Evolutionary conservation across 2,888 invertebrate species (phyloP).

Genomic region (Papilio demoleus): DNA sequence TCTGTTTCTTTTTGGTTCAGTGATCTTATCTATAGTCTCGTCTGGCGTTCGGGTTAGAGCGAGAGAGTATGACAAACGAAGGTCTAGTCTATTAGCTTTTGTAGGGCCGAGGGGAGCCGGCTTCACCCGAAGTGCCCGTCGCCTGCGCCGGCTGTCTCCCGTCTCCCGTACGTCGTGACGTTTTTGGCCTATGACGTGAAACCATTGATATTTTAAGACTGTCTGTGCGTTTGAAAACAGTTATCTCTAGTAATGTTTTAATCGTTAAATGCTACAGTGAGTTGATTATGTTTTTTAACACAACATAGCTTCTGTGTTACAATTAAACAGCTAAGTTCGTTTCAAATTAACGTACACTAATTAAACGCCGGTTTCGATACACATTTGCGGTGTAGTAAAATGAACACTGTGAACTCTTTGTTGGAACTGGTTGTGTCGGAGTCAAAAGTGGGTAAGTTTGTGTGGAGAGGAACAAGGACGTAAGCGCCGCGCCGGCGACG

Average conservation of each 20-base stretch:
- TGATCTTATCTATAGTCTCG: constrained; percentile 72
- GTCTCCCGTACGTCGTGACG: constrained; percentile 57
- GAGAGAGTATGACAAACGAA: constrained; percentile 52
- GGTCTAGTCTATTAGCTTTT: constrained; percentile 50
- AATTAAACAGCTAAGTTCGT: constrained; percentile 37
- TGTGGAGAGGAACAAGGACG: constrained; percentile 58
- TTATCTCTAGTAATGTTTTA: constrained; percentile 10
- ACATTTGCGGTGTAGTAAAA: constrained; percentile 44
- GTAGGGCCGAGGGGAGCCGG: constrained; percentile 62
- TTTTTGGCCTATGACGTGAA: constrained; percentile 67
- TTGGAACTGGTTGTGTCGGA: constrained; percentile 66
- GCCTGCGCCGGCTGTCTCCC: constrained; percentile 61
- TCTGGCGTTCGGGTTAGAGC: constrained; percentile 51
- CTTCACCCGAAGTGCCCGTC: constrained; percentile 54
- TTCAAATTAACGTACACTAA: constrained; percentile 40
- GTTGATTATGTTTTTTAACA: background rate
- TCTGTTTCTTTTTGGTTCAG: constrained; percentile 79
- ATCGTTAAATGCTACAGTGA: constrained; percentile 5
- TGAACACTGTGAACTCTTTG: constrained; percentile 65
- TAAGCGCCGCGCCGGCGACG: constrained; percentile 60
- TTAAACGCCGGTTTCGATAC: constrained; percentile 41
- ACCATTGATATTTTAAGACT: constrained; percentile 69
- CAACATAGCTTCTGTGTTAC: constrained; percentile 1
- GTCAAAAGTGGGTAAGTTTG: constrained; percentile 76
- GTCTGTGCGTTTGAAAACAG: constrained; percentile 43